These are phyloP conservation scores for Columbina picui DNA, from an alignment of 2,113 vertebrate genomes.

Conservation along the genomic window DNA sequence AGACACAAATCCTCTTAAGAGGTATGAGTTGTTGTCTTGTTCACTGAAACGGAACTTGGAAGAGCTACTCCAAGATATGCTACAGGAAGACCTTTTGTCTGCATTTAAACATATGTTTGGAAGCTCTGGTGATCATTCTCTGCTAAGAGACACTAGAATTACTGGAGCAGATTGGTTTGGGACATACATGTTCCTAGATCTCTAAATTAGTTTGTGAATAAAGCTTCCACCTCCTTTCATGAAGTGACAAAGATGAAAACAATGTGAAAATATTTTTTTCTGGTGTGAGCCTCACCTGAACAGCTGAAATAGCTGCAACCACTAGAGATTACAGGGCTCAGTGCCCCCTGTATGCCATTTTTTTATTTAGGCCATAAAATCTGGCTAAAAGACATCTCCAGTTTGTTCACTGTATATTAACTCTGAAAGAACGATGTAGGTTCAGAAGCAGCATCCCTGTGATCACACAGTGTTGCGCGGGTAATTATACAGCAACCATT, in stretches of 20 bases:
- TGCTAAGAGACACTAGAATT: neutral
- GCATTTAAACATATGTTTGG: neutral
- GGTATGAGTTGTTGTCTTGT: neutral
- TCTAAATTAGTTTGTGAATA: neutral
- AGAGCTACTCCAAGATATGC: neutral
- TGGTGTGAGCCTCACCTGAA: neutral
- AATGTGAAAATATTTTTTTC: neutral
- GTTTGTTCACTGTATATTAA: neutral
- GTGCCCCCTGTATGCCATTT: neutral
- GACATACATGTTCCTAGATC: neutral
- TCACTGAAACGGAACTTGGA: neutral
- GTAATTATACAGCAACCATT: neutral
- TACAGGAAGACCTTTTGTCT: neutral
- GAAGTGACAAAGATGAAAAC: neutral
- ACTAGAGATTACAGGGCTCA: neutral
- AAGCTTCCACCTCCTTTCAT: neutral
- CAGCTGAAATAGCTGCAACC: neutral
- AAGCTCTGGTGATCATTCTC: neutral
- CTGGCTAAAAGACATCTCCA: neutral
- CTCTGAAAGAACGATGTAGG: neutral
- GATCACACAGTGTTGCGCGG: neutral
- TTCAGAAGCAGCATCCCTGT: neutral
- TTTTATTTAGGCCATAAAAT: neutral
- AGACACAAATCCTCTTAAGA: neutral
- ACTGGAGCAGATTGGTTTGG: neutral